Conservation (phyloP, 2,888 invertebrate species). For the Eudemis profundana region DNA sequence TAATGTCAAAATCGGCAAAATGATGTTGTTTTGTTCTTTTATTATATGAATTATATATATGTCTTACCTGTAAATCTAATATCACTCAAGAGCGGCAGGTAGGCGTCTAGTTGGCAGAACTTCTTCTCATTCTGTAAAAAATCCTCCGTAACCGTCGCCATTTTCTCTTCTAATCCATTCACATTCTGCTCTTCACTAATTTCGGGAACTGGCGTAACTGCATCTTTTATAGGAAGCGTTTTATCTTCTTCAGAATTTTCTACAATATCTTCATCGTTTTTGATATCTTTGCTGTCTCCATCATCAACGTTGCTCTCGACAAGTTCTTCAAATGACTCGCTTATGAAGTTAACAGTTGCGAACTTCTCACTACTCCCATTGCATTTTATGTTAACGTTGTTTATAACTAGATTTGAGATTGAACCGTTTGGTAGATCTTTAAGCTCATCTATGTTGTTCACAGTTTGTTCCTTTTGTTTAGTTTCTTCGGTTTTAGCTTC, state of each 20-base stretch:
- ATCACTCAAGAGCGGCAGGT: slow-evolving; percentile 73
- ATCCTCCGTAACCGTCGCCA: slow-evolving; percentile 68
- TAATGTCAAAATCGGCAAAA: too few relatives aligned
- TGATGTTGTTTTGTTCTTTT: too few relatives aligned
- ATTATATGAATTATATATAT: too few relatives aligned
- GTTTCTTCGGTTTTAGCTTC: slow-evolving; percentile 4
- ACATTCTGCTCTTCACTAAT: slow-evolving; percentile 53
- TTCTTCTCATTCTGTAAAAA: slow-evolving; percentile 82
- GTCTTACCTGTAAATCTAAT: slow-evolving; percentile 78
- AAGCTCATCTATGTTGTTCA: slow-evolving; percentile 15
- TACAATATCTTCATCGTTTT: slow-evolving; percentile 49
- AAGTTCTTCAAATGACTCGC: slow-evolving; percentile 76
- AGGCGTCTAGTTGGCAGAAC: slow-evolving; percentile 72
- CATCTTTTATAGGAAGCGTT: slow-evolving; percentile 19
- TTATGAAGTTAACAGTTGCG: slow-evolving; percentile 75
- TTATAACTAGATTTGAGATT: slow-evolving; percentile 32
- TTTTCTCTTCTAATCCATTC: slow-evolving; percentile 54
- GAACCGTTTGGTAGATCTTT: slow-evolving; percentile 48
- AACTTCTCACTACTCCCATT: slow-evolving; percentile 70
- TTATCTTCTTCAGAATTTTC: slow-evolving; percentile 22
- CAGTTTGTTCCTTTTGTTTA: slow-evolving; percentile 14
- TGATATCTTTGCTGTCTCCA: slow-evolving; percentile 63
- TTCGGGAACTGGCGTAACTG: slow-evolving; percentile 38
- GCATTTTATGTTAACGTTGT: slow-evolving; percentile 52
- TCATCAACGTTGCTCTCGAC: slow-evolving; percentile 79